Percentiles rank a stretch among this genome's conserved stretches.
phyloP scores from a whole-genome alignment of 2,888 invertebrate species.

The Stramonita haemastoma region DNA sequence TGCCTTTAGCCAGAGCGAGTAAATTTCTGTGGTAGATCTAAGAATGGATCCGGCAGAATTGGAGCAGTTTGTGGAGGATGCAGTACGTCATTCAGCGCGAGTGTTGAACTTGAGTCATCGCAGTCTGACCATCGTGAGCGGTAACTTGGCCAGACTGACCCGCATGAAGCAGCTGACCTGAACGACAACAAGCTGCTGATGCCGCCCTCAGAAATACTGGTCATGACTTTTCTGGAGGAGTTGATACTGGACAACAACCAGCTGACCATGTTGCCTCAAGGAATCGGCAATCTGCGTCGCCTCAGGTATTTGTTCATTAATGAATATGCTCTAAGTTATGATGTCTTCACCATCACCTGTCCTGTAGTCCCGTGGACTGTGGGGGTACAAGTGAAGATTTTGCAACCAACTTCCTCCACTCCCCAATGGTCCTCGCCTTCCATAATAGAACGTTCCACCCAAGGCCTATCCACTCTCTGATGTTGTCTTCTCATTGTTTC shows the following conservation, averaged over 20 bases:
- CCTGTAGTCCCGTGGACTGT: too few species aligned
- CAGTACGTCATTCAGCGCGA: slow-evolving; percentile 52
- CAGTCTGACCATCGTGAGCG: slow-evolving; percentile 69
- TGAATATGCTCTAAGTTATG: not conserved
- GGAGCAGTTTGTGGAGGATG: slow-evolving; percentile 61
- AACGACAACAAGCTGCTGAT: slow-evolving; percentile 74
- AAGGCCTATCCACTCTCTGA: too few species aligned
- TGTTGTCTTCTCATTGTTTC: too few species aligned
- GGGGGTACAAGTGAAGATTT: too few species aligned
- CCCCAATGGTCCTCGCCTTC: too few species aligned
- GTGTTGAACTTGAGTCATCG: slow-evolving; percentile 77
- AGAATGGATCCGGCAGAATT: slow-evolving; percentile 65
- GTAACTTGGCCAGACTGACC: slow-evolving; percentile 59
- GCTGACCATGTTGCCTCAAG: slow-evolving; percentile 73
- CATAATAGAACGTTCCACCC: too few species aligned
- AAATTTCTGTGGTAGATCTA: not conserved
- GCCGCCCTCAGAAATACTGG: slow-evolving; percentile 71
- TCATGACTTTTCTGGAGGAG: slow-evolving; percentile 65
- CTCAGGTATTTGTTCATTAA: slow-evolving; percentile 49
- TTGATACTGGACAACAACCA: slow-evolving; percentile 74
- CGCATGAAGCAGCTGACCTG: slow-evolving; percentile 63
- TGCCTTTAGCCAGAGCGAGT: not conserved
- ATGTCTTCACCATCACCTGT: too few species aligned
- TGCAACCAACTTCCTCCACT: too few species aligned
- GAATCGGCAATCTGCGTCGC: slow-evolving; percentile 60